A percentile compares a stretch with the other conserved stretches of the same genome.
Conservation (phyloP, 2,113 vertebrate genomes). For the Onychorhynchus coronatus region DNA sequence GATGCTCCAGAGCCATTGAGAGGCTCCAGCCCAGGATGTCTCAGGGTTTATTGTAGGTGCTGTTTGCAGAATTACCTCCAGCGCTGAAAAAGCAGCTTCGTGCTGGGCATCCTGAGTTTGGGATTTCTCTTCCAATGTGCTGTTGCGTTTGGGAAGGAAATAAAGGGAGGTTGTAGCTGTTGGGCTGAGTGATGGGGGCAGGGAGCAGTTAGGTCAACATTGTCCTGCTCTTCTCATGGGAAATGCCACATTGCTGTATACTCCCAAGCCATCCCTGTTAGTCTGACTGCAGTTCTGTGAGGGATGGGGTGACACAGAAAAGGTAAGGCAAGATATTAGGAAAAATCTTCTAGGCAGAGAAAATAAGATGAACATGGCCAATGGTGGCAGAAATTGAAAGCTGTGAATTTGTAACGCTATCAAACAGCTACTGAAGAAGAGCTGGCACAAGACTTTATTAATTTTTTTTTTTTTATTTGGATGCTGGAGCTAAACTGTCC, state of each 20-base stretch:
- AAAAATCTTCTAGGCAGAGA: not conserved
- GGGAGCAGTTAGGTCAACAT: rapidly evolving
- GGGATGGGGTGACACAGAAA: not conserved
- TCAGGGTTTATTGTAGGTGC: not conserved
- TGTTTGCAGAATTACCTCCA: not conserved
- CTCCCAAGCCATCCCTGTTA: not conserved
- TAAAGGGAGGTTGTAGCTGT: not conserved
- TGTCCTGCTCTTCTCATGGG: not conserved
- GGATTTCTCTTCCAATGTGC: not conserved
- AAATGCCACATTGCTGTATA: not conserved
- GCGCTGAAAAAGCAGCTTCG: not conserved
- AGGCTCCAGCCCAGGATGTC: not conserved
- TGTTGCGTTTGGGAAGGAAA: not conserved
- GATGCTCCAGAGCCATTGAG: not conserved
- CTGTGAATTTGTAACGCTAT: not conserved
- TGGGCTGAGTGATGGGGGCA: not conserved
- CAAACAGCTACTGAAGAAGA: not conserved
- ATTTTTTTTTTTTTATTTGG: too few relatives aligned
- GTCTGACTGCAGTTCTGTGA: not conserved
- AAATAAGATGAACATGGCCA: not conserved
- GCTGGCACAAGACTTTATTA: too few relatives aligned
- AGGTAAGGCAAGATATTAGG: not conserved
- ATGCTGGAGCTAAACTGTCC: not conserved
- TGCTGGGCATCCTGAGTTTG: not conserved
- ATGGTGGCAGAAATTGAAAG: not conserved